phyloP scores from a whole-genome alignment of 2,888 invertebrate genomes.

The Lochmaea crataegi region DNA sequence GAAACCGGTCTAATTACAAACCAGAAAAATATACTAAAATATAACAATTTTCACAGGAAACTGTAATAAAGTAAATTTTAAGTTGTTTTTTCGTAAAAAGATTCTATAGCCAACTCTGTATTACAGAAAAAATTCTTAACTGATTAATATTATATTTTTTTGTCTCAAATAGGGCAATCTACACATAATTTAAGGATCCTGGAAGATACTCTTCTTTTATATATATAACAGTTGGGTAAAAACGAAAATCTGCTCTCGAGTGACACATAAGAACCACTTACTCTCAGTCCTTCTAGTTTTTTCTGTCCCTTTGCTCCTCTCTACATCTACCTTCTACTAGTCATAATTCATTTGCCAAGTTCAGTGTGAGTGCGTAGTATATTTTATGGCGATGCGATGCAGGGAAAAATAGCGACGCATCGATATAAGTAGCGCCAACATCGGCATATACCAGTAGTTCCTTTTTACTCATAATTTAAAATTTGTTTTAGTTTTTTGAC shows the following conservation, averaged over 20 bases:
- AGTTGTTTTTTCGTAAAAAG: too few species aligned
- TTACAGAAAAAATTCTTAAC: too few species aligned
- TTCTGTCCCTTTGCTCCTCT: neutral
- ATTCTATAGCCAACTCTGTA: too few species aligned
- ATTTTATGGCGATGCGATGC: conserved; percentile 10
- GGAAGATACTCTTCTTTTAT: neutral
- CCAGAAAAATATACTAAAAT: too few species aligned
- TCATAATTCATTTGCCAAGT: conserved; percentile 41
- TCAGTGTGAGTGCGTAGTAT: conserved; percentile 35
- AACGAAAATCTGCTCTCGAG: conserved; percentile 4
- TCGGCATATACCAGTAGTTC: neutral
- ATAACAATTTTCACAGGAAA: too few species aligned
- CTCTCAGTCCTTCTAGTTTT: conserved; percentile 5
- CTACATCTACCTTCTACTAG: conserved; percentile 22
- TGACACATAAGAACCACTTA: conserved; percentile 2
- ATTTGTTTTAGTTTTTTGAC: too few species aligned
- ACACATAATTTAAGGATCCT: conserved; percentile 7
- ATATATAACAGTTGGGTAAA: conserved; percentile 1
- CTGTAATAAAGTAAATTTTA: too few species aligned
- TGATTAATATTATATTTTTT: neutral
- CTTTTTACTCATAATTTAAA: too few species aligned
- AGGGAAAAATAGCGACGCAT: conserved; percentile 11
- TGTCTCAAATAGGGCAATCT: neutral
- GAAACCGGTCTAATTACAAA: too few species aligned
- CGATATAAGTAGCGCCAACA: conserved; percentile 27